Evolutionary conservation across 30 jellyfish, hydroid and myxozoan genomes (phyloP), one percentile per base, ranked within the genome.

Genomic region (Turritopsis rubra): DNA sequence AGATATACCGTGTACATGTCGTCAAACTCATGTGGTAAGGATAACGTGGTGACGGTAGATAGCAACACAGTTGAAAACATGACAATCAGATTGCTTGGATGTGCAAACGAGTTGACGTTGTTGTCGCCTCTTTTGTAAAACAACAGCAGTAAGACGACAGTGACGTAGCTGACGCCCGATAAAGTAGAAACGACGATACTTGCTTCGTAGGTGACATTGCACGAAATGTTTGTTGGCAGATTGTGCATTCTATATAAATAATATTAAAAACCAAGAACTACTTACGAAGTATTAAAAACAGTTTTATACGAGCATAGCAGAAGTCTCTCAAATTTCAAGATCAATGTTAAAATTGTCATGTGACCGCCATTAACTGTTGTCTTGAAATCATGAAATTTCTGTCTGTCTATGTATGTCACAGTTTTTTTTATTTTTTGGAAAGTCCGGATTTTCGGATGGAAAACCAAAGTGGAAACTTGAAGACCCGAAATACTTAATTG

Each of bases 171-270:
- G 77, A 68, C 28, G 28, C 77, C 77, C 28, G 77, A 68, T 0
- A 68, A 27, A n/a, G 21, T 7, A n/a, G 77, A n/a, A 27, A 68
- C 77, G 0, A 27, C 30, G 30, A n/a, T 9, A 0, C 77, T 68
- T 68, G 77, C 28, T 68, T 68, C 77, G 31, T n/a, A 68, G 77
- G 9, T 68, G 30, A 68, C 77, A 68, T 68, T 68, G 77, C 77
- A 68, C 16, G 77, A 68, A 19, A 68, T 68, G 19, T 68, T 68
- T n/a, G 77, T 22, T 68, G 77, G 77, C 16, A 68, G 30, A 22
- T 68, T 68, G 30, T 68, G 77, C 77, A 68, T 68, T 41, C 60
- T 41, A 41, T 13, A 41, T n/a, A n/a, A n/a, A n/a, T n/a, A n/a
- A n/a, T n/a, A n/a, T n/a, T n/a, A n/a, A n/a, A n/a, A n/a, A n/a